Evolutionary conservation across 2,113 vertebrate genomes (phyloP), one percentile per base, ranked within the genome.

Genomic region (Glaucomys volans): DNA sequence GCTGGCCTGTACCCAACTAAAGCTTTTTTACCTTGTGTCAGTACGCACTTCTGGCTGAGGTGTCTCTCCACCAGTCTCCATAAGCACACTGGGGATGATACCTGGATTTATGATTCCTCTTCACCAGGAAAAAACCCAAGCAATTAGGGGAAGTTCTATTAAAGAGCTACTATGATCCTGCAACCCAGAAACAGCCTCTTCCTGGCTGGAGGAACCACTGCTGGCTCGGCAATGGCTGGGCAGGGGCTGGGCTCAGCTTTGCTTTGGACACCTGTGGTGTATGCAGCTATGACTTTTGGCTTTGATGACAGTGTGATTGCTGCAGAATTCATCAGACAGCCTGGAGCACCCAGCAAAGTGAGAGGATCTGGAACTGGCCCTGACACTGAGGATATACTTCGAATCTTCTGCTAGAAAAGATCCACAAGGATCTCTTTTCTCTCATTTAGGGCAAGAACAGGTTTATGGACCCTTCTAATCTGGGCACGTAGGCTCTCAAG

Each of bases 151-250:
- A 76, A 52, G 6, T 94, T 50, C 72, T 50, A 28, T 84, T 40
- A 72, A 81, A 47, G 84, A 88, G 28, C 20, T 37, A n/a, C 20
- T 37, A n/a, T 52, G n/a, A 81, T 7, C 26, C 44, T 24, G 28
- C 35, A 90, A 88, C 17, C 22, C 79, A 82, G 87, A 76, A 74
- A 40, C 12, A 57, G 71, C 44, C 40, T 82, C 26, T 37, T 94
- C n/a, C 37, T 59, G 37, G 26, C 5, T 64, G 8, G 32, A 83
- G 69, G 20, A 72, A 72, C n/a, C 0, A 42, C 37, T 9, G 14
- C 7, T 14, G 52, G 11, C 16, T 26, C 37, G 44, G 12, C 72
- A 16, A 9, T 7, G 52, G 3, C 44, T 40, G 30, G 18, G 28
- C 37, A 52, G n/a, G n/a, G 71, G 14, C 32, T 52, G n/a, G 71